A percentile compares a stretch with the other conserved stretches of the same genome.
Conservation (phyloP, 2,888 invertebrate genomes). For the Girardia tigrina region DNA sequence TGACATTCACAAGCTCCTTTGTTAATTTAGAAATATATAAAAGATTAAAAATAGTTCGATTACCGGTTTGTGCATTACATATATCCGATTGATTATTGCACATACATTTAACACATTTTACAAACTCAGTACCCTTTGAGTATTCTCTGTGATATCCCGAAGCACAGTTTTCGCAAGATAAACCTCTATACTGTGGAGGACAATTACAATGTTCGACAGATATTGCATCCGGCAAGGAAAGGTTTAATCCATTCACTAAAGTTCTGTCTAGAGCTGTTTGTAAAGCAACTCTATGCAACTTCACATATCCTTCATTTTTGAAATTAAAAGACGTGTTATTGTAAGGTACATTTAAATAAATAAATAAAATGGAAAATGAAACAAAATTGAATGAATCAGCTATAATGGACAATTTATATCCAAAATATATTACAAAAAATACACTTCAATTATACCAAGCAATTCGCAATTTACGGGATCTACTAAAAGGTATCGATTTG, state of each 20-base stretch:
- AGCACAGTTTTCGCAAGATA: slow-evolving; percentile 28
- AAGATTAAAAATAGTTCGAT: neutral
- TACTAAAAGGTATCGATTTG: no score
- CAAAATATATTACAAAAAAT: no score
- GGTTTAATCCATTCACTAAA: neutral
- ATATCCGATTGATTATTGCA: slow-evolving; percentile 28
- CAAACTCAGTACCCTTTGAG: slow-evolving; percentile 1
- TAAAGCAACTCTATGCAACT: neutral
- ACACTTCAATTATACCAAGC: no score
- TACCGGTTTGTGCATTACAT: slow-evolving; percentile 21
- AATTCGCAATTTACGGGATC: no score
- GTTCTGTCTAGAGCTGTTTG: neutral
- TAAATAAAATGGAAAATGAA: no score
- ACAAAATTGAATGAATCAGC: no score
- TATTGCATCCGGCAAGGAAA: neutral
- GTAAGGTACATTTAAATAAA: no score
- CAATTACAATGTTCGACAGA: slow-evolving; percentile 24
- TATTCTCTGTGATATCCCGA: slow-evolving; percentile 21
- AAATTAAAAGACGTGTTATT: no score
- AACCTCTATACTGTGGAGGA: neutral
- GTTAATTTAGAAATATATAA: neutral
- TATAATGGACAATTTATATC: no score
- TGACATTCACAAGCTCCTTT: slow-evolving; percentile 25
- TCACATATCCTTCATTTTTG: slow-evolving; percentile 7
- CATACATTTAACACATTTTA: slow-evolving; percentile 16